Base-by-base conservation (phyloP, 2,888 invertebrate genomes). In the Boloria euphrosyne region DNA sequence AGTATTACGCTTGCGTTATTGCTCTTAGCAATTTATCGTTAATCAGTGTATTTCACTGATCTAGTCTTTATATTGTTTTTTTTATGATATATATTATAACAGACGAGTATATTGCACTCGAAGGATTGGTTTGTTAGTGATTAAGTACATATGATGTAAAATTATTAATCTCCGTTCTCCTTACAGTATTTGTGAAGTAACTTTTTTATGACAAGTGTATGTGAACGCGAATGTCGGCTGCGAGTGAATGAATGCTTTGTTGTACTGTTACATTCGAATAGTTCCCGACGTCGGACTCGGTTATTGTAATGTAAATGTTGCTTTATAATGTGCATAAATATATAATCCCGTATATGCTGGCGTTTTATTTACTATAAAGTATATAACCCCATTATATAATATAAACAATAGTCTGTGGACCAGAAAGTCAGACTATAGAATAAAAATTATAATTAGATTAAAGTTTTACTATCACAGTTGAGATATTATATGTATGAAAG, bases 251-350 rank as follows among this genome's bases (percentile, higher is more conserved):
- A 13, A 46, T 85, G 81, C 82, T 84, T 86, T 84, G 86, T 86
- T 88, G 84, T 90, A 89, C 90, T 92, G 87, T 89, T 90, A 92
- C 92, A 92, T 92, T 92, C 91, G 87, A 88, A 86, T 90, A 90
- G 89, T 85, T 86, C 84, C 81, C 84, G 78, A 82, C 79, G 84
- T 79, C 80, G 75, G 85, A 89, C 88, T 87, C 83, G 84, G 89
- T 89, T 90, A 89, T 87, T 85, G 83, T 89, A 89, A 89, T 90
- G 88, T 91, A 89, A 91, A 92, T 93, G 92, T 93, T 92, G 92
- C 92, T 92, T 92, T 91, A 92, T 91, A 86, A 90, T 90, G 90
- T 92, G 89, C 92, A 92, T 87, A 87, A 91, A 90, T 92, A 90
- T 91, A 91, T 92, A 91, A 91, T 92, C 92, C 88, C 88, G 82